Conservation (phyloP, 1,140 invertebrate species). For the Hetaerina americana region DNA sequence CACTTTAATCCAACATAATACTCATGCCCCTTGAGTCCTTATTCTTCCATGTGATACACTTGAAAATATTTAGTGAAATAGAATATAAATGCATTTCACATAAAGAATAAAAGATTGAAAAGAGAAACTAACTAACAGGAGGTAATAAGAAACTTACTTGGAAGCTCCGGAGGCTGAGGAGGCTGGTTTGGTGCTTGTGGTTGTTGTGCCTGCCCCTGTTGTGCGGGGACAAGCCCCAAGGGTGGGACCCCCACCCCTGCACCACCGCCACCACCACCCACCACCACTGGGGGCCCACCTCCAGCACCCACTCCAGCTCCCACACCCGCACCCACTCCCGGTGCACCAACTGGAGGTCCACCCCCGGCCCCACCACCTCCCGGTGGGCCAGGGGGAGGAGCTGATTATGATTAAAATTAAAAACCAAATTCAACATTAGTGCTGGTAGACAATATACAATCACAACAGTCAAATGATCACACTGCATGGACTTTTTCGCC, state of each 20-base stretch:
- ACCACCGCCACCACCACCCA: neutral
- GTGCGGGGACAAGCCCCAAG: conserved; percentile 30
- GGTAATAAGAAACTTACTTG: too few relatives aligned
- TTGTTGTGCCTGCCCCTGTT: conserved; percentile 21
- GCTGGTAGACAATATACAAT: neutral
- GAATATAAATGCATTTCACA: too few relatives aligned
- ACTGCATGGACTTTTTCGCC: too few relatives aligned
- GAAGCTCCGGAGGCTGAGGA: conserved; percentile 36
- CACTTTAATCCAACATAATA: too few relatives aligned
- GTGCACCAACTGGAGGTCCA: conserved; percentile 29
- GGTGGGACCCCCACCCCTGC: conserved; percentile 27
- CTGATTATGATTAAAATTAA: conserved; percentile 20
- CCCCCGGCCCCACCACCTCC: conserved; percentile 29
- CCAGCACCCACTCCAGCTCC: neutral
- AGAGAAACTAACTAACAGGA: too few relatives aligned
- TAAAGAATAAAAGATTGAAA: too few relatives aligned
- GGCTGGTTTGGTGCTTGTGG: conserved; percentile 33
- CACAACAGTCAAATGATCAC: neutral
- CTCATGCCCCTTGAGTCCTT: too few relatives aligned
- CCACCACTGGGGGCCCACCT: neutral
- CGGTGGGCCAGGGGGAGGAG: conserved; percentile 33
- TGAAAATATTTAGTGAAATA: too few relatives aligned
- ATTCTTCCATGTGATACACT: too few relatives aligned
- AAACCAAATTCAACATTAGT: neutral
- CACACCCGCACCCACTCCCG: conserved; percentile 22